Conservation (phyloP, 2,888 invertebrate genomes). For the Zelleria hepariella region DNA sequence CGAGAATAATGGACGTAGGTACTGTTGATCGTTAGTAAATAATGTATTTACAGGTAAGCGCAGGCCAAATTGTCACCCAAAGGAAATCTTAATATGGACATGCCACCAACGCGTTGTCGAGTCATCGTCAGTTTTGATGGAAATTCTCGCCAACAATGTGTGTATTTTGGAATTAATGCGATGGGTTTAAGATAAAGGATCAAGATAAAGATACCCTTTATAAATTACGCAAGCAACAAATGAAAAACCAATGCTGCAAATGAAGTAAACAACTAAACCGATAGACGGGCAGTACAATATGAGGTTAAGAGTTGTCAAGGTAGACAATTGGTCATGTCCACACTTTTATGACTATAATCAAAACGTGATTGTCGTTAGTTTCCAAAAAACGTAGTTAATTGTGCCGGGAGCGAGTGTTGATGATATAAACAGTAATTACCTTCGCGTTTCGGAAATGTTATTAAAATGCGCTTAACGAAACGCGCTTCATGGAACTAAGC, state of each 20-base stretch:
- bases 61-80: constrained; percentile 23
- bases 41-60: constrained; percentile 7
- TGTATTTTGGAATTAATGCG: background rate
- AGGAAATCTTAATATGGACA: constrained; percentile 27
- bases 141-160: background rate
- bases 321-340: constrained; percentile 20
- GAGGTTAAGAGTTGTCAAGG: no score
- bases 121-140: background rate
- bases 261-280: no score
- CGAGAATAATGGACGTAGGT: constrained; percentile 38
- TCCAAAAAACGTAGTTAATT: constrained; percentile 63
- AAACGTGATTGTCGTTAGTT: constrained; percentile 63
- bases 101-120: constrained; percentile 9
- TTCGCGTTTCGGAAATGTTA: constrained; percentile 55
- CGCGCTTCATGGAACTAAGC: constrained; percentile 21
- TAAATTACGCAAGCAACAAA: no score
- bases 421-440: constrained; percentile 66
- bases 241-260: no score
- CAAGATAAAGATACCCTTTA: no score
- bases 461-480: constrained; percentile 66
- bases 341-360: constrained; percentile 55
- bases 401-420: constrained; percentile 59
- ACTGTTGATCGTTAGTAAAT: constrained; percentile 33
- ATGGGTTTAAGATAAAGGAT: background rate
- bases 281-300: no score